Base-by-base conservation (phyloP, 2,797 vertebrate genomes). In the Microctenopoma steveboyesi region DNA sequence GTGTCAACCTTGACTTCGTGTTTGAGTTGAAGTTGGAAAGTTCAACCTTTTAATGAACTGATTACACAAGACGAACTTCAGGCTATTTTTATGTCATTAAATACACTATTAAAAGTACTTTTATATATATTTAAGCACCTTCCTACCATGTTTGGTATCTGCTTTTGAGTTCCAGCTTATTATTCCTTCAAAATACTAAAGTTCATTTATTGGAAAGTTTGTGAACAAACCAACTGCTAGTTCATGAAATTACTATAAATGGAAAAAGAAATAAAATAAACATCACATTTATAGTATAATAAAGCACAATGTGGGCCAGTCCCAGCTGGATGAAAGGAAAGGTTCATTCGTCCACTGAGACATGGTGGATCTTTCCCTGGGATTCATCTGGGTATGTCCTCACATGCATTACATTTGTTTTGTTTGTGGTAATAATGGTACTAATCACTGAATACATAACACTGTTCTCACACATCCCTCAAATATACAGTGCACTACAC, bases 41-140 rank as follows among this genome's bases (percentile, higher is more conserved):
- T 77, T 78, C 59, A 75, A 15, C 69, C 62, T 80, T 80, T 73
- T 86, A 78, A 82, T 82, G 74, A 84, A 18, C n/a, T 59, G 43
- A 64, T 42, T 62, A 43, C 15, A 45, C n/a, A 53, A 33, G 35
- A 49, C 58, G 54, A 60, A 79, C 42, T 33, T 28, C 33, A 27
- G 37, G 58, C 15, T n/a, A 51, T 69, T 82, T 61, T 73, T 43
- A 60, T 51, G 39, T 54, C 4, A 59, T 28, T n/a, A 43, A 50
- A 45, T 27, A 54, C 49, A 22, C 61, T 59, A 43, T 63, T 10
- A 60, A 49, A 30, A 51, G 16, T 16, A 40, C 4, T 49, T 59
- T 18, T 30, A 7, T 10, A 50, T 10, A 37, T 58, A 18, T 56
- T 33, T 55, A 40, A 48, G n/a, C 12, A 54, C 18, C 13, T 14